Conservation (phyloP, 2,888 invertebrate species). For the Diploptera punctata region DNA sequence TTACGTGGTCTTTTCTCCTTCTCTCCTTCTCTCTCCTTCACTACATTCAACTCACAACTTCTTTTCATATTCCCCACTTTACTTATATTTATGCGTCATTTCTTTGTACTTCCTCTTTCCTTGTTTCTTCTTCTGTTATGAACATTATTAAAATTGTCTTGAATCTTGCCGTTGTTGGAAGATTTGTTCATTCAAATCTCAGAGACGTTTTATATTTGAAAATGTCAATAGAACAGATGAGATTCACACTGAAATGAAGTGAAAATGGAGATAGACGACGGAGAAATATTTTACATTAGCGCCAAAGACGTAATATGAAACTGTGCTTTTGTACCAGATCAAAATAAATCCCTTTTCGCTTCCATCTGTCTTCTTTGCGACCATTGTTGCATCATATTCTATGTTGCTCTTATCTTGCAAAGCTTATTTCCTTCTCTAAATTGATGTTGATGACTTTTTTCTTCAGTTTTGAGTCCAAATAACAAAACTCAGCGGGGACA, state of each 20-base stretch:
- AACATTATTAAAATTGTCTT: too few relatives aligned
- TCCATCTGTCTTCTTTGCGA: background rate
- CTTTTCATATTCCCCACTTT: too few relatives aligned
- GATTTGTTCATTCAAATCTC: too few relatives aligned
- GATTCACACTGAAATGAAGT: conserved; percentile 6
- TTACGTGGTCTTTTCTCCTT: too few relatives aligned
- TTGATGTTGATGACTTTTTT: conserved; percentile 29
- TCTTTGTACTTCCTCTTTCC: too few relatives aligned
- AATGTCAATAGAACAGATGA: background rate
- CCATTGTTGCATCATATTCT: conserved; percentile 16
- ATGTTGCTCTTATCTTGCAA: conserved; percentile 15
- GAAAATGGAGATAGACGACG: background rate
- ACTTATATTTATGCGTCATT: too few relatives aligned
- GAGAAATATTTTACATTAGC: conserved; percentile 20
- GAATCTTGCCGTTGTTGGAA: too few relatives aligned
- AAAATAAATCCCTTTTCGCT: conserved; percentile 14
- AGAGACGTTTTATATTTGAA: background rate
- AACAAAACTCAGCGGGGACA: background rate
- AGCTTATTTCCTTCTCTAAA: conserved; percentile 26
- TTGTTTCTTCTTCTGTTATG: too few relatives aligned
- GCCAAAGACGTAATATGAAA: conserved; percentile 26
- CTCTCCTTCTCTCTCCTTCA: too few relatives aligned
- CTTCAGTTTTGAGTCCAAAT: background rate
- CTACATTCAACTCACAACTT: too few relatives aligned
- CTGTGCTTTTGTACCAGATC: conserved; percentile 22